Evolutionary conservation across 2,113 vertebrate species (phyloP).

Genomic region (Pachyramphus minor): DNA sequence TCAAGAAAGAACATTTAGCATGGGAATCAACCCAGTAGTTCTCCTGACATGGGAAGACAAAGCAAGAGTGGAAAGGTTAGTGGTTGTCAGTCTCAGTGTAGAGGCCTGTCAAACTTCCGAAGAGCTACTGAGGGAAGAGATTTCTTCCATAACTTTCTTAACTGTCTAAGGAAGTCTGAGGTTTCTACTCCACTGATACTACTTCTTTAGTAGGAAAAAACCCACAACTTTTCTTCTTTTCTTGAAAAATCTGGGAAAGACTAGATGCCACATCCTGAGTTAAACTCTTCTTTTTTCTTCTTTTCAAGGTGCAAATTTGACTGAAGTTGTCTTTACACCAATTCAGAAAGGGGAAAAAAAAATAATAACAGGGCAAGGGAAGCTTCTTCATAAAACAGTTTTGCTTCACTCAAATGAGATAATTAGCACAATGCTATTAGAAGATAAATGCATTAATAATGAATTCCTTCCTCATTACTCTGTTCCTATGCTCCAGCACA

Average conservation of each 20-base stretch:
- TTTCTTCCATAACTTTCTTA: background rate
- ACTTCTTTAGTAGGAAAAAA: background rate
- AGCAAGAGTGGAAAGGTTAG: background rate
- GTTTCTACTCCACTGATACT: background rate
- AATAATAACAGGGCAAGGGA: accelerated
- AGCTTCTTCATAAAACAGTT: background rate
- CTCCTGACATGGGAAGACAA: no score
- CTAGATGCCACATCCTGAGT: background rate
- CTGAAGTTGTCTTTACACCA: background rate
- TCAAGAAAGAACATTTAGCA: background rate
- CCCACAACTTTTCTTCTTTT: background rate
- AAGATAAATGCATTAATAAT: background rate
- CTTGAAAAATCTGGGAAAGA: background rate
- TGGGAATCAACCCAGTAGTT: background rate
- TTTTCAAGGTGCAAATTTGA: background rate
- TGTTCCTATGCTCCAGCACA: background rate
- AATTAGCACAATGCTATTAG: background rate
- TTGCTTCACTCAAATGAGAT: background rate
- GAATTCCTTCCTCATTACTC: background rate
- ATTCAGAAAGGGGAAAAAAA: background rate
- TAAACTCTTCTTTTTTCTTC: background rate
- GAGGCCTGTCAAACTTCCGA: background rate
- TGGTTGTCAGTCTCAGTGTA: background rate
- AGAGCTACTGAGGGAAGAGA: background rate
- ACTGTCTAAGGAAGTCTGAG: background rate